phyloP scores from a whole-genome alignment of 2,888 invertebrate species.

The Muscina levida region DNA sequence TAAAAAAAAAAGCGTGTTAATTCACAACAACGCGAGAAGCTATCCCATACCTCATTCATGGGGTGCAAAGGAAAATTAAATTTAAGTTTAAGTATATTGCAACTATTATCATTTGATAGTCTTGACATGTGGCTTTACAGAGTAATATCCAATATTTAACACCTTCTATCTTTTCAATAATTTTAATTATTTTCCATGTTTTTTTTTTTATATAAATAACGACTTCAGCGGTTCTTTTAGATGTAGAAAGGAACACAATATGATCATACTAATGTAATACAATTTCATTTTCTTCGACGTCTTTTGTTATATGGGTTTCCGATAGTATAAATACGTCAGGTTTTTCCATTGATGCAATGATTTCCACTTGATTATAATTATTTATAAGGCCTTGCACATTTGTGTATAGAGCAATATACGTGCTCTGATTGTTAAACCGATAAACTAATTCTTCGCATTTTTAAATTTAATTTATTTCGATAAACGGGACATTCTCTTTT shows the following conservation, averaged over 20 bases:
- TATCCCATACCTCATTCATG: no score
- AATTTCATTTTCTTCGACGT: no score
- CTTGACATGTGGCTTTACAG: not conserved
- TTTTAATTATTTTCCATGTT: not conserved
- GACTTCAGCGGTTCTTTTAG: not conserved
- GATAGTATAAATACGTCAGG: slow-evolving; percentile 18
- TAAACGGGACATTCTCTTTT: no score
- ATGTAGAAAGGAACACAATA: not conserved
- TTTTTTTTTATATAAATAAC: not conserved
- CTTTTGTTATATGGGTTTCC: no score
- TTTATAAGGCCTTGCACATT: slow-evolving; percentile 24
- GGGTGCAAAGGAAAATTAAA: no score
- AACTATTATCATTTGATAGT: not conserved
- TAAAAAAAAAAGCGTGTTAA: no score
- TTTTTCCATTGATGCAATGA: not conserved
- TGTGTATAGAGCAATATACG: no score
- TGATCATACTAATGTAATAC: slow-evolving; percentile 5
- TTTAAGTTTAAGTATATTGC: no score
- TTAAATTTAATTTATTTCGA: no score
- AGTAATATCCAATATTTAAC: slow-evolving; percentile 7
- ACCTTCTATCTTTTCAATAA: not conserved
- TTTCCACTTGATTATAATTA: slow-evolving; percentile 34
- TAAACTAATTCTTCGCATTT: not conserved
- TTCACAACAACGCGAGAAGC: no score
- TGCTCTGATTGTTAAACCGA: not conserved